Evolutionary conservation across 2,888 invertebrate species (phyloP).

Genomic region (Pseudococcus viburni): DNA sequence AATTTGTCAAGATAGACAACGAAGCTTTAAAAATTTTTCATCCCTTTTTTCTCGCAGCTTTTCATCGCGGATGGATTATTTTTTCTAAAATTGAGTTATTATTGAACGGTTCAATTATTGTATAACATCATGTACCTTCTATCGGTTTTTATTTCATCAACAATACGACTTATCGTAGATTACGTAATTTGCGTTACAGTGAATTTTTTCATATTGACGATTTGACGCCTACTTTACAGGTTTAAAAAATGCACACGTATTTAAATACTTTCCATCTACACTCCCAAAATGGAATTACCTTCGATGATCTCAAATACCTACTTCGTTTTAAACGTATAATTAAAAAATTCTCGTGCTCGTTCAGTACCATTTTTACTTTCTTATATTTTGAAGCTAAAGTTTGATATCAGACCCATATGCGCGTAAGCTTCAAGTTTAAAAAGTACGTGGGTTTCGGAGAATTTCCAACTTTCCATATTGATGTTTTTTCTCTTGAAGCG

Average conservation of each 20-base stretch:
- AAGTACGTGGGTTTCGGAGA: slow-evolving; percentile 18
- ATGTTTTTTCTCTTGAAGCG: slow-evolving; percentile 4
- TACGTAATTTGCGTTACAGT: neutral
- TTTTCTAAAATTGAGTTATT: too few species aligned
- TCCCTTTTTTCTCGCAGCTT: neutral
- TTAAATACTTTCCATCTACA: neutral
- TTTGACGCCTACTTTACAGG: slow-evolving; percentile 1
- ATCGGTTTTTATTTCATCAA: neutral
- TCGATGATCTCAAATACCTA: neutral
- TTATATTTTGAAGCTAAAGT: neutral
- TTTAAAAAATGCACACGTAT: neutral
- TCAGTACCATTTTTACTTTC: neutral
- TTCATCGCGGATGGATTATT: too few species aligned
- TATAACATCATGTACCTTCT: neutral
- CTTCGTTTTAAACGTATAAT: neutral
- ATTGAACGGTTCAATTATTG: neutral
- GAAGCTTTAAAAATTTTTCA: neutral
- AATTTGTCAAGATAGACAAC: neutral
- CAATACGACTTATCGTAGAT: neutral
- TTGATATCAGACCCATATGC: neutral
- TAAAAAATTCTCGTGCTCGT: neutral
- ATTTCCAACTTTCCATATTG: slow-evolving; percentile 4
- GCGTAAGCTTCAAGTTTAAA: neutral
- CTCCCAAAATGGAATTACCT: neutral
- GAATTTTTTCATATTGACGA: neutral